A percentile compares a stretch with the other conserved stretches of the same genome.
phyloP scores from a whole-genome alignment of 1,140 invertebrate species.

The Archivesica marissinica region DNA sequence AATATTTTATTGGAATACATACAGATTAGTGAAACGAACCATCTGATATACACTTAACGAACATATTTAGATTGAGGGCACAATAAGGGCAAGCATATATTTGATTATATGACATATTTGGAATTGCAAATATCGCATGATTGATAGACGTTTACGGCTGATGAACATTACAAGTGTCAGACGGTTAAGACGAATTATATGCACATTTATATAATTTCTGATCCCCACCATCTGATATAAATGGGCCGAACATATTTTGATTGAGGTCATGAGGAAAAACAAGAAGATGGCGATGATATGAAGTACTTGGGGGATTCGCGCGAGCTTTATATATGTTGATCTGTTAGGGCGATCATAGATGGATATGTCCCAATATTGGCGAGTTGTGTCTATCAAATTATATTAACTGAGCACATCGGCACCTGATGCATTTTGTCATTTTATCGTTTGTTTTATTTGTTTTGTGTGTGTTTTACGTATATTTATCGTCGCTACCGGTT shows the following conservation, averaged over 20 bases:
- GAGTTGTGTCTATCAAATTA: no score
- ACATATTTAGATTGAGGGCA: conserved; percentile 63
- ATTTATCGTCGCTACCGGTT: no score
- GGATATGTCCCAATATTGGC: no score
- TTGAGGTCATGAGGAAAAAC: conserved; percentile 54
- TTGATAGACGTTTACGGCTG: conserved; percentile 31
- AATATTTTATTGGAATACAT: conserved; percentile 55
- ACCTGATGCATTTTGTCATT: no score
- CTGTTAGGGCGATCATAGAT: no score
- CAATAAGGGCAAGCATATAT: conserved; percentile 37
- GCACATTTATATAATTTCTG: conserved; percentile 45
- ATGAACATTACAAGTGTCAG: conserved; percentile 39
- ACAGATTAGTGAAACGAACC: conserved; percentile 55
- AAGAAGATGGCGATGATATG: conserved; percentile 25
- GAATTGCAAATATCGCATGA: conserved; percentile 56
- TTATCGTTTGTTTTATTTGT: no score
- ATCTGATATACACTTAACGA: conserved; percentile 56
- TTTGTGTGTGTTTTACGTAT: no score
- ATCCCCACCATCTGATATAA: conserved; percentile 48
- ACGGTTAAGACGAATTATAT: conserved; percentile 44
- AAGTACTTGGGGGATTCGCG: not conserved
- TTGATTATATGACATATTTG: conserved; percentile 63
- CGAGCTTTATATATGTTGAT: conserved; percentile 1
- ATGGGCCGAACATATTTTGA: conserved; percentile 49
- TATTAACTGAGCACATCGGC: no score